Evolutionary conservation across 1,140 invertebrate genomes (phyloP).

Genomic region (Lordiphosa mommai): DNA sequence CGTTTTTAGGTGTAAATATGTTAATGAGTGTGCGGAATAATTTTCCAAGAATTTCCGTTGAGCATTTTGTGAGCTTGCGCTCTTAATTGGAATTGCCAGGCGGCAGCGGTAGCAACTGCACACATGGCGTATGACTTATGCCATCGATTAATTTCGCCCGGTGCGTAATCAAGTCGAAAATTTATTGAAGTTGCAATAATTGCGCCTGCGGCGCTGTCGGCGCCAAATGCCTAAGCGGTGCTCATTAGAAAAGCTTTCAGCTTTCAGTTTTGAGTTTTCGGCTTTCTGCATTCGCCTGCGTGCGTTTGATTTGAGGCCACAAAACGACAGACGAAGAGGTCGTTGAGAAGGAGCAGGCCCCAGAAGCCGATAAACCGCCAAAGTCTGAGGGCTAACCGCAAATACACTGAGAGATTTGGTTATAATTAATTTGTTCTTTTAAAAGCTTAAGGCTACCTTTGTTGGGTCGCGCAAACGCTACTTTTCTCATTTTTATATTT

Average conservation of each 20-base stretch:
- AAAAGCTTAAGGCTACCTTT: too few species aligned
- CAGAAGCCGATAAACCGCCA: conserved; percentile 10
- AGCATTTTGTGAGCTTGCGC: not conserved
- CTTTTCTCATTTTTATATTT: too few species aligned
- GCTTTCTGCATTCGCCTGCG: conserved; percentile 40
- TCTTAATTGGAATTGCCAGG: conserved; percentile 67
- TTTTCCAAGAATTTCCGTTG: conserved; percentile 59
- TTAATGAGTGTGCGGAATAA: conserved; percentile 68
- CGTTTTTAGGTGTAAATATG: conserved; percentile 76
- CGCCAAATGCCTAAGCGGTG: conserved; percentile 5
- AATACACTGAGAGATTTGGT: conserved; percentile 24
- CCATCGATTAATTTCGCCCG: conserved; percentile 67
- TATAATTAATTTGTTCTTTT: too few species aligned
- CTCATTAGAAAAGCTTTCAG: conserved; percentile 65
- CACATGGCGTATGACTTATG: conserved; percentile 62
- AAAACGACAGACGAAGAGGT: conserved; percentile 11
- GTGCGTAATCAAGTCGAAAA: conserved; percentile 74
- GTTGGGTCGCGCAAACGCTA: too few species aligned
- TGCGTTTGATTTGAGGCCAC: conserved; percentile 56
- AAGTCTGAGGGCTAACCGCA: conserved; percentile 7
- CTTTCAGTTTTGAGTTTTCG: not conserved
- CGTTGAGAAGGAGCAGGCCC: too few species aligned
- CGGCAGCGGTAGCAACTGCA: not conserved
- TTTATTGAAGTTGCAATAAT: conserved; percentile 77
- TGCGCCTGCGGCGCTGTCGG: conserved; percentile 42